Evolutionary conservation across 1,140 invertebrate genomes (phyloP), one percentile per base, ranked within the genome.

Genomic region (Drosophila ogumai): DNA sequence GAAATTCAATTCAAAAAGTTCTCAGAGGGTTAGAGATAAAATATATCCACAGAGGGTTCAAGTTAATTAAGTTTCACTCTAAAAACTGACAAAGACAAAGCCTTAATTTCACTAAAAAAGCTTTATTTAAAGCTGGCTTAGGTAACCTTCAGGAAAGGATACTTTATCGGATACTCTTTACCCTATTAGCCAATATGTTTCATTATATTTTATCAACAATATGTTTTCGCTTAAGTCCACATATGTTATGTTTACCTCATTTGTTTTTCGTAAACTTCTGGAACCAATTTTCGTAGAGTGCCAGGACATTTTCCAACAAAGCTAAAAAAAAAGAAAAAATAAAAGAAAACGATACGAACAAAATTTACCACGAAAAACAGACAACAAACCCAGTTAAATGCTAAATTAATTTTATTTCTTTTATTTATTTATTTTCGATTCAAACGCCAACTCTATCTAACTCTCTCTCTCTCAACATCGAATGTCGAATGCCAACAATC

Each of bases 221-320:
- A 69, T 69, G 44, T 32, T 69, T 69, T 69, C 25, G 61, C 66
- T 69, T 59, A 72, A 71, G 19, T 59, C 68, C 32, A 71, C 52
- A 72, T 72, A 59, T 41, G 5, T 72, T 72, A 54, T 58, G 68
- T 72, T 72, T 43, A 22, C 68, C 54, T 72, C 13, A 73, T 73
- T 73, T 72, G 67, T 73, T 73, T 73, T 72, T 73, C 52, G 66
- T 72, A 36, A 59, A 50, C 68, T 81, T 87, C 69, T 90, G 77
- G 84, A 90, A 82, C 67, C 68, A 59, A 58, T 78, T 67, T 71
- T 80, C 75, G 57, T 81, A 88, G 84, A 87, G 91, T 92, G 91
- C 91, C 91, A 92, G 91, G 91, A 92, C 91, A 92, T 92, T 90
- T 73, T 82, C 79, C 55, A 91, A 57, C 68, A 78, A 77, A 80